phyloP scores from a whole-genome alignment of 2,888 invertebrate genomes.

The Folsomia candida region DNA sequence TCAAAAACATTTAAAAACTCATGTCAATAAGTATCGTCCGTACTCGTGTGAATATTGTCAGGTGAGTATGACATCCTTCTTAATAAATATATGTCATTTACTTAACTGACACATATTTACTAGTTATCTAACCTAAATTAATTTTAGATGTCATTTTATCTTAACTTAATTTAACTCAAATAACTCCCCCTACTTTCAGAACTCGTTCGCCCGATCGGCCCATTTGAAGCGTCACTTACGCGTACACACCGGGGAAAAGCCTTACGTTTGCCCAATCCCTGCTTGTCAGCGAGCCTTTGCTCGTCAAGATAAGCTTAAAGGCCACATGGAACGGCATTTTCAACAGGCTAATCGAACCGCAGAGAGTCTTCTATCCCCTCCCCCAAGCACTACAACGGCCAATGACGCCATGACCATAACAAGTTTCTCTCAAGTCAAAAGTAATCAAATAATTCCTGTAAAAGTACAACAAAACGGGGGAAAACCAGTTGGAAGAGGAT shows the following conservation, averaged over 20 bases:
- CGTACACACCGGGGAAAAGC: slow-evolving; percentile 46
- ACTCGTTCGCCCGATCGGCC: slow-evolving; percentile 41
- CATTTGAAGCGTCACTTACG: slow-evolving; percentile 43
- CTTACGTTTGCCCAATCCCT: slow-evolving; percentile 37
- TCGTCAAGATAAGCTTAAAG: slow-evolving; percentile 44
- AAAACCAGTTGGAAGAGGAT: not conserved
- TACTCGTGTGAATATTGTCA: slow-evolving; percentile 38
- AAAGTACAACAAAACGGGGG: slow-evolving; percentile 15
- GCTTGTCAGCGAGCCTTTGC: slow-evolving; percentile 39
- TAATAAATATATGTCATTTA: not conserved
- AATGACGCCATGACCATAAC: slow-evolving; percentile 12
- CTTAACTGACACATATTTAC: not conserved
- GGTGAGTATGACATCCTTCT: slow-evolving; percentile 24
- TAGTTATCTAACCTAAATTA: not conserved
- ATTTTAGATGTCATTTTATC: too few species aligned
- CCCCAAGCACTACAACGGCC: not conserved
- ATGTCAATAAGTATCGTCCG: slow-evolving; percentile 37
- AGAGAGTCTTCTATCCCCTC: not conserved
- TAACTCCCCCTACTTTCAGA: too few species aligned
- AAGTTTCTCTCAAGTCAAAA: slow-evolving; percentile 7
- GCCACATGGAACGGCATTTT: slow-evolving; percentile 41
- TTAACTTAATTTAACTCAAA: too few species aligned
- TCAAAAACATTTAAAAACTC: slow-evolving; percentile 75
- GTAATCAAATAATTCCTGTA: slow-evolving; percentile 26
- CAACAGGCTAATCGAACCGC: slow-evolving; percentile 4